A percentile compares a stretch with the other conserved stretches of the same genome.
These are phyloP conservation scores for Drosophila grimshawi DNA, from an alignment of 1,140 invertebrate species.

Conservation along the genomic window DNA sequence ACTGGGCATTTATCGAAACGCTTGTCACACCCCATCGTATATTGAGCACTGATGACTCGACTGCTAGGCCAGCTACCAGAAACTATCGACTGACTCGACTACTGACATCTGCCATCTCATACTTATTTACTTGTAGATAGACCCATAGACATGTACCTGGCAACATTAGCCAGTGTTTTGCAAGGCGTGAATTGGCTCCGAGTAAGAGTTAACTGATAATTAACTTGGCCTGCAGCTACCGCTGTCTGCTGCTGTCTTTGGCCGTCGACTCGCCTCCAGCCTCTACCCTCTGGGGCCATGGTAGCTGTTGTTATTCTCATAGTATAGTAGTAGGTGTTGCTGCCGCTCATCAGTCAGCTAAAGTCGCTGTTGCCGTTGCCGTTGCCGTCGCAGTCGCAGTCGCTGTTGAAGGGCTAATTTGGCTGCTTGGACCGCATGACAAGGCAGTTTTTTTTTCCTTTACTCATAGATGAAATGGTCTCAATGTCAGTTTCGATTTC, in stretches of 20 bases:
- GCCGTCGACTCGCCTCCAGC: no score
- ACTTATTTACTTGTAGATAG: slow-evolving; percentile 3
- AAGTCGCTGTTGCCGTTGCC: not conserved
- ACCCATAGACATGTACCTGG: slow-evolving; percentile 3
- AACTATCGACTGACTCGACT: slow-evolving; percentile 17
- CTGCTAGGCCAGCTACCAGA: slow-evolving; percentile 14
- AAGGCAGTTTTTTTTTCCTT: slow-evolving; percentile 31
- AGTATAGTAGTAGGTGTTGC: slow-evolving; percentile 80
- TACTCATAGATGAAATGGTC: slow-evolving; percentile 16
- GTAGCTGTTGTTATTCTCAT: slow-evolving; percentile 56
- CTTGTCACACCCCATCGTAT: slow-evolving; percentile 38
- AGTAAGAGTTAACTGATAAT: slow-evolving; percentile 76
- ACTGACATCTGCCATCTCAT: slow-evolving; percentile 17
- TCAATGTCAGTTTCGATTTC: slow-evolving; percentile 57
- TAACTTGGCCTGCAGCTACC: slow-evolving; percentile 56
- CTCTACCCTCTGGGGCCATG: slow-evolving; percentile 15
- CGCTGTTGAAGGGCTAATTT: slow-evolving; percentile 5
- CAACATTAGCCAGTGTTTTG: slow-evolving; percentile 16
- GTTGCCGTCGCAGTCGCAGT: not conserved
- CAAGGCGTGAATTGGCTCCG: slow-evolving; percentile 64
- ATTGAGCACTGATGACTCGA: slow-evolving; percentile 38
- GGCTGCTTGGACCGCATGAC: slow-evolving; percentile 64
- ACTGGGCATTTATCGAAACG: slow-evolving; percentile 27
- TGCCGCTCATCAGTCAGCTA: slow-evolving; percentile 27
- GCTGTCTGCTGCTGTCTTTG: slow-evolving; percentile 14